Evolutionary conservation across 2,113 vertebrate genomes (phyloP).

Genomic region (Ivindomyrus marchei): DNA sequence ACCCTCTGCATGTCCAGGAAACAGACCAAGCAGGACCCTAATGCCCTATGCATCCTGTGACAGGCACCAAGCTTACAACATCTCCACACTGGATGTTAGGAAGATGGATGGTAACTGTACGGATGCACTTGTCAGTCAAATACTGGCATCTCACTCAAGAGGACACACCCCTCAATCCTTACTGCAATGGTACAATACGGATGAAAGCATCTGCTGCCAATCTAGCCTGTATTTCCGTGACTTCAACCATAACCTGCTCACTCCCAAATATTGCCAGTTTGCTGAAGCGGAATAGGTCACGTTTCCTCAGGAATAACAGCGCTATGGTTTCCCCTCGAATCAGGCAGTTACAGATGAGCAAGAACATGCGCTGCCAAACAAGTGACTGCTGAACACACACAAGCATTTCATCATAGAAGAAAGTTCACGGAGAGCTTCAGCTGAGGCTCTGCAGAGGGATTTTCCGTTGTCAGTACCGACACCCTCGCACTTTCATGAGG

Average conservation of each 20-base stretch:
- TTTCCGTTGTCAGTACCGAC: neutral
- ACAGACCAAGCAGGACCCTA: neutral
- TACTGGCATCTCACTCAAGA: neutral
- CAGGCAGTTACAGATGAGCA: neutral
- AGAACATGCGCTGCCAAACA: neutral
- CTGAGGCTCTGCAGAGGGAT: neutral
- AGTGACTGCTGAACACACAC: neutral
- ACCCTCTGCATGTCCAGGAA: neutral
- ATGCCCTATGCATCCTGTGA: neutral
- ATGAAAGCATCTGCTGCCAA: neutral
- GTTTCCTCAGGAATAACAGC: neutral
- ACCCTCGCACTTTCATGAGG: neutral
- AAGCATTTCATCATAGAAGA: neutral
- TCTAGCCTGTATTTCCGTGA: neutral
- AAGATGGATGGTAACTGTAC: neutral
- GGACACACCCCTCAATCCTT: neutral
- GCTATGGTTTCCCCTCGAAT: neutral
- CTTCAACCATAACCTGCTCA: neutral
- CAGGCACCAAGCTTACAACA: neutral
- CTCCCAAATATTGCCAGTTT: neutral
- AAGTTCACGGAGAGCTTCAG: neutral
- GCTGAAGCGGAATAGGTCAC: neutral
- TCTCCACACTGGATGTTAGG: neutral
- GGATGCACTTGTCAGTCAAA: neutral
- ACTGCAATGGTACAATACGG: neutral